Conservation (phyloP, 2,888 invertebrate species). For the Eupithecia pulchellata region DNA sequence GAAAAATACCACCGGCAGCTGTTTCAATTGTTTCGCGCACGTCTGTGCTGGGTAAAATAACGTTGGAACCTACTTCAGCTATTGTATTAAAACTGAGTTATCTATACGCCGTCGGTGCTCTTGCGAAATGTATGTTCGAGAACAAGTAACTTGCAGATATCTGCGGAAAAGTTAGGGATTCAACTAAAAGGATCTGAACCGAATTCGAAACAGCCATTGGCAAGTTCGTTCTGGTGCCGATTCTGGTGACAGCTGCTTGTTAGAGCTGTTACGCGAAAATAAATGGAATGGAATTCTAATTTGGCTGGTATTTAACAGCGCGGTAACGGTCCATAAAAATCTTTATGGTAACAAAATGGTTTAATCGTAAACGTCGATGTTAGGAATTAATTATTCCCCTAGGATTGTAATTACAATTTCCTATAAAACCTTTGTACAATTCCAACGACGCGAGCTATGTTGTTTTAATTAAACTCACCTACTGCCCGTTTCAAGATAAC, state of each 20-base stretch:
- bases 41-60: slow-evolving; percentile 34
- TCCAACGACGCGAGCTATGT: slow-evolving; percentile 56
- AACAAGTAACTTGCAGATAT: slow-evolving; percentile 52
- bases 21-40: slow-evolving; percentile 36
- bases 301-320: slow-evolving; percentile 41
- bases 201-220: slow-evolving; percentile 53
- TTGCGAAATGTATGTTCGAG: slow-evolving; percentile 43
- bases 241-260: slow-evolving; percentile 41
- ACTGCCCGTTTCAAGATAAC: slow-evolving; percentile 50
- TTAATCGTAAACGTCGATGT: slow-evolving; percentile 61
- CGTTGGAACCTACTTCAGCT: slow-evolving; percentile 38
- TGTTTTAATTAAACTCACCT: slow-evolving; percentile 76
- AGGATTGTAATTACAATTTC: slow-evolving; percentile 73
- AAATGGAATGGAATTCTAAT: slow-evolving; percentile 44
- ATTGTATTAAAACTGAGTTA: slow-evolving; percentile 43
- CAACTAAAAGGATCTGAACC: slow-evolving; percentile 54
- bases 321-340: slow-evolving; percentile 41
- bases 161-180: slow-evolving; percentile 51
- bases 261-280: slow-evolving; percentile 41
- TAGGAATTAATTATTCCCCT: slow-evolving; percentile 67
- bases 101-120: slow-evolving; percentile 35
- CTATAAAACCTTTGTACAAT: slow-evolving; percentile 49
- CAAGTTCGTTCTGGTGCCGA: slow-evolving; percentile 40
- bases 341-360: slow-evolving; percentile 53
- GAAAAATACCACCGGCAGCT: slow-evolving; percentile 39